A percentile compares a stretch with the other conserved stretches of the same genome.
Conservation (phyloP, 2,113 vertebrate species). For the Carlito syrichta region DNA sequence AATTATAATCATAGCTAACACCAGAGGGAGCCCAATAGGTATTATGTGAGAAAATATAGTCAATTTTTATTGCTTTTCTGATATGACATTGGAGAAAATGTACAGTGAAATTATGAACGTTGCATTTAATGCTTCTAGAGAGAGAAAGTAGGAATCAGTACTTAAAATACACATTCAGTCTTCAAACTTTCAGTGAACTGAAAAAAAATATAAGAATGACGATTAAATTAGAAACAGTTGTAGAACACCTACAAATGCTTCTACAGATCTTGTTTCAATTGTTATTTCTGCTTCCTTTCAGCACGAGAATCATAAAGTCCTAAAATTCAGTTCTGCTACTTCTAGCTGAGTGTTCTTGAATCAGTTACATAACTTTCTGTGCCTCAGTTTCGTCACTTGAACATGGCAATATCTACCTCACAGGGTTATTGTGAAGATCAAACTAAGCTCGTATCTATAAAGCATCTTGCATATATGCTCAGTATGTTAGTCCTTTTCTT, state of each 20-base stretch:
- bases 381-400: background rate
- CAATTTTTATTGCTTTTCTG: background rate
- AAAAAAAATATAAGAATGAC: background rate
- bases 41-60: background rate
- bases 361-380: background rate
- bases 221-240: background rate
- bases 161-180: background rate
- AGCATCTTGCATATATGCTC: background rate
- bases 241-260: background rate
- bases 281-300: background rate
- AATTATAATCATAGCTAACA: constrained; percentile 20
- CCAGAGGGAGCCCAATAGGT: background rate
- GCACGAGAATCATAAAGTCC: background rate
- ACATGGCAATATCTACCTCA: background rate
- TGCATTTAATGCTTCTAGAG: background rate
- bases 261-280: background rate
- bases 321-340: background rate
- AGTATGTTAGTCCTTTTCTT: background rate
- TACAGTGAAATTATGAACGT: background rate
- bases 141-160: background rate
- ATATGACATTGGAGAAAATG: background rate
- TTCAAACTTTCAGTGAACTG: background rate
- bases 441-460: no score
- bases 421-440: background rate
- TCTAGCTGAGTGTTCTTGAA: background rate